A percentile compares a stretch with the other conserved stretches of the same genome.
phyloP scores from a whole-genome alignment of 2,888 invertebrate genomes.

The Priocnemis perturbator region DNA sequence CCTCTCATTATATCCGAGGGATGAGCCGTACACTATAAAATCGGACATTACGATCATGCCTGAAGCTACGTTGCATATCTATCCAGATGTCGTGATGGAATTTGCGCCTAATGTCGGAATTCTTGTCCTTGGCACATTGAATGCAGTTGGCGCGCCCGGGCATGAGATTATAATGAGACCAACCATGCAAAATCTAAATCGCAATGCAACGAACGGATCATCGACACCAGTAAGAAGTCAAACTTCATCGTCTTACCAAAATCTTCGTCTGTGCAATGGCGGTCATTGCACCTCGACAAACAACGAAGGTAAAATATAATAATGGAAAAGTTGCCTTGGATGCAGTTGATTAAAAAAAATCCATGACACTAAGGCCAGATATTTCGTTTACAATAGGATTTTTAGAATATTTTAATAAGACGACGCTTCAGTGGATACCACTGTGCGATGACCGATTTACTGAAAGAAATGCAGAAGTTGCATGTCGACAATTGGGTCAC shows the following conservation, averaged over 20 bases:
- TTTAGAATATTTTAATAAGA: slow-evolving; percentile 95
- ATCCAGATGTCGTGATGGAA: slow-evolving; percentile 92
- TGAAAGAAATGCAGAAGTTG: slow-evolving; percentile 96
- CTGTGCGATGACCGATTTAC: slow-evolving; percentile 97
- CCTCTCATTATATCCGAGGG: slow-evolving; percentile 80
- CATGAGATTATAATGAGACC: slow-evolving; percentile 89
- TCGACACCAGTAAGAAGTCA: slow-evolving; percentile 56
- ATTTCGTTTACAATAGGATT: slow-evolving; percentile 80
- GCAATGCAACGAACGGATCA: not conserved
- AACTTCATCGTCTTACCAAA: slow-evolving; percentile 72
- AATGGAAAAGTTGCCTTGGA: not conserved
- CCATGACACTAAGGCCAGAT: not conserved
- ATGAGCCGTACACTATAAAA: slow-evolving; percentile 86
- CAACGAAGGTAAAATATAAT: slow-evolving; percentile 73
- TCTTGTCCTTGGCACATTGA: slow-evolving; percentile 92
- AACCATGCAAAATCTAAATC: slow-evolving; percentile 40
- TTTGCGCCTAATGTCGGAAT: slow-evolving; percentile 98
- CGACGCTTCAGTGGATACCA: slow-evolving; percentile 97
- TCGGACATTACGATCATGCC: slow-evolving; percentile 99
- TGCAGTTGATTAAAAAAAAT: not conserved
- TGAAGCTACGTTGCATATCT: slow-evolving; percentile 88
- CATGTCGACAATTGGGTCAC: slow-evolving; percentile 94
- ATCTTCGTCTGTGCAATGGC: slow-evolving; percentile 88
- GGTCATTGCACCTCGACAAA: slow-evolving; percentile 80
- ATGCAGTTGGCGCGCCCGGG: slow-evolving; percentile 87